phyloP scores from a whole-genome alignment of 2,888 invertebrate genomes.

The Pandemis heparana region DNA sequence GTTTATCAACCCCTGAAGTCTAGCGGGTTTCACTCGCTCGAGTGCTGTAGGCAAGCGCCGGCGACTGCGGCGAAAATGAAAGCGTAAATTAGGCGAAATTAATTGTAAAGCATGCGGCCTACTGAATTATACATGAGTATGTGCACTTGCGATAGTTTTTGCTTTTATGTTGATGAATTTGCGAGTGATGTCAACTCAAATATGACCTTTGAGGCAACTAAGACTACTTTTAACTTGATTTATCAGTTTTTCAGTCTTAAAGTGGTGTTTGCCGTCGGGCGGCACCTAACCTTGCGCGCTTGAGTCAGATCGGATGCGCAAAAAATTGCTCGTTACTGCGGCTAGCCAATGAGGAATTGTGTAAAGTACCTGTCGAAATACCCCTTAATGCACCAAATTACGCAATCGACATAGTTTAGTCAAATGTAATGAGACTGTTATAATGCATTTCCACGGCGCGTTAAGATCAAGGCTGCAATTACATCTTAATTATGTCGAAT shows the following conservation, averaged over 20 bases:
- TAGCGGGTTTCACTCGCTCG: conserved; percentile 4
- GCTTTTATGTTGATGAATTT: conserved; percentile 16
- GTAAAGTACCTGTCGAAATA: conserved; percentile 26
- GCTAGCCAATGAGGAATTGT: conserved; percentile 17
- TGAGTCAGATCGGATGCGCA: conserved; percentile 31
- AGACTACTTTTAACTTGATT: conserved; percentile 4
- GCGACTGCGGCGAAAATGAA: conserved; percentile 60
- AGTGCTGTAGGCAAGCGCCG: neutral
- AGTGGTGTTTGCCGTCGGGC: neutral
- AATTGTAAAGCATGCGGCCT: conserved; percentile 48
- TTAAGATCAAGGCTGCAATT: conserved; percentile 46
- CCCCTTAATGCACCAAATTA: conserved; percentile 20
- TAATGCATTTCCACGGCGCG: conserved; percentile 45
- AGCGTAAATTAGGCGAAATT: conserved; percentile 57
- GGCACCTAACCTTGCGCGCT: conserved; percentile 33
- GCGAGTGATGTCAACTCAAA: neutral
- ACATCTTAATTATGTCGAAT: conserved; percentile 30
- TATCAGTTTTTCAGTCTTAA: neutral
- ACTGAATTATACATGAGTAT: conserved; percentile 53
- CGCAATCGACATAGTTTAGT: conserved; percentile 30
- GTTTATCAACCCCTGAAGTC: conserved; percentile 23
- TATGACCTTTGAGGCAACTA: neutral
- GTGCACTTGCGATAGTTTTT: conserved; percentile 9
- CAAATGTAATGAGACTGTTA: conserved; percentile 23
- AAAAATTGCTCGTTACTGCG: conserved; percentile 38